Conservation (phyloP, 1,140 invertebrate species). For the Conopomorpha cramerella region DNA sequence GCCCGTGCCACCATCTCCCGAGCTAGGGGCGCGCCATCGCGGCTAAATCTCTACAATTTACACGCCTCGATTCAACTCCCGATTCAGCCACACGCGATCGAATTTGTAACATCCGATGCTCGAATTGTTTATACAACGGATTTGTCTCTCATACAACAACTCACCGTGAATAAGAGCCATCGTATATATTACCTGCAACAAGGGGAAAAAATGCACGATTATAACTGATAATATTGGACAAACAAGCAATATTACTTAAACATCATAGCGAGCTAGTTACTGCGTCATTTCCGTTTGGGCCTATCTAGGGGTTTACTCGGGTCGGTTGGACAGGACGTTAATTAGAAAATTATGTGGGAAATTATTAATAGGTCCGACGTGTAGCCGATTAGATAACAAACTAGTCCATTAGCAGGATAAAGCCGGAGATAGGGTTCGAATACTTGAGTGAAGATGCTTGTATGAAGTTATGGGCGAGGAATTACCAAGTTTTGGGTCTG, state of each 20-base stretch:
- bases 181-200: conserved; percentile 46
- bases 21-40: conserved; percentile 31
- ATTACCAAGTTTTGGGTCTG: too few relatives aligned
- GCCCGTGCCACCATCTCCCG: conserved; percentile 33
- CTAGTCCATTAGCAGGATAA: conserved; percentile 42
- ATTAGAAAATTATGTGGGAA: conserved; percentile 50
- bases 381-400: conserved; percentile 53
- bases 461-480: too few relatives aligned
- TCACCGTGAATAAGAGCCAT: too few relatives aligned
- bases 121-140: too few relatives aligned
- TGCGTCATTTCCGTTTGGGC: conserved; percentile 24
- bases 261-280: too few relatives aligned
- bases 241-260: too few relatives aligned
- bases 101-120: too few relatives aligned
- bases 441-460: conserved; percentile 14
- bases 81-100: too few relatives aligned
- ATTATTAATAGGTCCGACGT: conserved; percentile 49
- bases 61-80: conserved; percentile 11
- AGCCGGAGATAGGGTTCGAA: conserved; percentile 17
- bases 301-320: conserved; percentile 10
- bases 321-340: conserved; percentile 29
- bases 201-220: conserved; percentile 26
- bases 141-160: too few relatives aligned
- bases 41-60: conserved; percentile 36
- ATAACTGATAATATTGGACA: conserved; percentile 11